phyloP scores from a whole-genome alignment of 2,113 vertebrate species.

The Spilogale gracilis region DNA sequence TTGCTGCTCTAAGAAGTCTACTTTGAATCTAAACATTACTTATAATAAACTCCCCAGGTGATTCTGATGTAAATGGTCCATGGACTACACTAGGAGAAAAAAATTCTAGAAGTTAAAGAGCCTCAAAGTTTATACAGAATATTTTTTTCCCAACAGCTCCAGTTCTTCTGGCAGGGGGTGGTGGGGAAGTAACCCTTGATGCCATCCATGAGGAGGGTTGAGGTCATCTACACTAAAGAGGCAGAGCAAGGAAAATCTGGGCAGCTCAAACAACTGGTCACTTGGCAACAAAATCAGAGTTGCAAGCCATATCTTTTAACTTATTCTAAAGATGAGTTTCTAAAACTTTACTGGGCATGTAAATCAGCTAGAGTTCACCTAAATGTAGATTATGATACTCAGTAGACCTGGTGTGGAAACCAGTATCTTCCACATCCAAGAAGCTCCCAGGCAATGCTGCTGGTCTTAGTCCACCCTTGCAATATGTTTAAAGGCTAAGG shows the following conservation, averaged over 20 bases:
- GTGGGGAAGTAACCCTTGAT: neutral
- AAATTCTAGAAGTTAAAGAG: neutral
- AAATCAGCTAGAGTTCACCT: neutral
- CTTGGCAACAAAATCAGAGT: neutral
- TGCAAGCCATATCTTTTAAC: neutral
- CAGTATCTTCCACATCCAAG: neutral
- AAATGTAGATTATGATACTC: neutral
- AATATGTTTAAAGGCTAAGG: neutral
- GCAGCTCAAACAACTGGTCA: neutral
- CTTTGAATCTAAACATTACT: constrained; percentile 27
- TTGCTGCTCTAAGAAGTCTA: neutral
- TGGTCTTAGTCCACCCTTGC: neutral
- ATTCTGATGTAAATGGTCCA: neutral
- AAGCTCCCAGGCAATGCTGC: neutral
- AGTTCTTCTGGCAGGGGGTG: neutral
- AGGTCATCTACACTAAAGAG: neutral
- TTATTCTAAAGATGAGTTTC: neutral
- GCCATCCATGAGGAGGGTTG: neutral
- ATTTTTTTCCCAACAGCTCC: neutral
- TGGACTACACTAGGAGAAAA: neutral
- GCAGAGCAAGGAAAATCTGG: neutral
- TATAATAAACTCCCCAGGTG: neutral
- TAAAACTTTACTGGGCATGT: neutral
- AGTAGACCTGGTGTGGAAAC: neutral
- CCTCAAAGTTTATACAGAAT: neutral